These are phyloP conservation scores for Spilarctia lutea DNA, from an alignment of 2,888 invertebrate genomes.

Conservation along the genomic window DNA sequence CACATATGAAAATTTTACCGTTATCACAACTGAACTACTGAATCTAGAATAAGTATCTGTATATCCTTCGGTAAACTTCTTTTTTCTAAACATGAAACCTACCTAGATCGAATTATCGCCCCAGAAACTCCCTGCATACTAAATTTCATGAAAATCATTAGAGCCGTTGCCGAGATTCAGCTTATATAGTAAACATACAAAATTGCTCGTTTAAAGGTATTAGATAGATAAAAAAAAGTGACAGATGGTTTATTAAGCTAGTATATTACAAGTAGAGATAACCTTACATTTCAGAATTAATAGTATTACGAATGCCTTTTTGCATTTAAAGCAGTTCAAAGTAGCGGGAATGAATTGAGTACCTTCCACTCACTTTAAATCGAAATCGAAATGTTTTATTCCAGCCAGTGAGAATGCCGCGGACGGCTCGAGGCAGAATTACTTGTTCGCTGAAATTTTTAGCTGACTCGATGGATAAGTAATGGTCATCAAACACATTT, in stretches of 20 bases:
- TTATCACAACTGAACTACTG: not conserved
- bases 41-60: too few relatives aligned
- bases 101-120: too few relatives aligned
- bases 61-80: too few relatives aligned
- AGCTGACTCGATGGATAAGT: slow-evolving; percentile 34
- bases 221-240: not conserved
- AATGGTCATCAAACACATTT: slow-evolving; percentile 39
- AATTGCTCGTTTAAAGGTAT: too few relatives aligned
- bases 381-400: slow-evolving; percentile 79
- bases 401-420: slow-evolving; percentile 77
- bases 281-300: slow-evolving; percentile 15
- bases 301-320: slow-evolving; percentile 24
- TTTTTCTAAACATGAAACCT: too few relatives aligned
- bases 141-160: too few relatives aligned
- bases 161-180: too few relatives aligned
- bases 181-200: too few relatives aligned
- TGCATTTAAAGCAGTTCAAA: slow-evolving; percentile 35
- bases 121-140: too few relatives aligned
- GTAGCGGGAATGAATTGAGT: slow-evolving; percentile 42
- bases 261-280: not conserved
- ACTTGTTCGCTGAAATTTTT: slow-evolving; percentile 75
- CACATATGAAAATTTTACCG: not conserved
- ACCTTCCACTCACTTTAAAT: slow-evolving; percentile 66
- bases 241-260: not conserved
- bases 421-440: slow-evolving; percentile 75